Conservation (phyloP, 1,140 invertebrate genomes). For the Aphis gossypii region DNA sequence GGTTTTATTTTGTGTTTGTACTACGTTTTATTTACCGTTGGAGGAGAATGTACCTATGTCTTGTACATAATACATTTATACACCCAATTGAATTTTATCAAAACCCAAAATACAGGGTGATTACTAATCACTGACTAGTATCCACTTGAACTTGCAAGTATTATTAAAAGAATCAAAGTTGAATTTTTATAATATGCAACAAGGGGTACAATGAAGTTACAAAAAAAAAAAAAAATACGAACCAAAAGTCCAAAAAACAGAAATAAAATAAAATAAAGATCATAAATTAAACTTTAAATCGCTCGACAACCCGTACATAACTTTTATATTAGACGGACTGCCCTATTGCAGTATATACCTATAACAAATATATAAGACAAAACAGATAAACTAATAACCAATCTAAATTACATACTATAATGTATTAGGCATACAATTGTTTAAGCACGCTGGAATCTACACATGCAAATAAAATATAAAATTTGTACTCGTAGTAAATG, state of each 20-base stretch:
- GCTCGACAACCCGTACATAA: background rate
- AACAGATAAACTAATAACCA: background rate
- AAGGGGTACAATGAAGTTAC: background rate
- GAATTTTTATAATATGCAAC: background rate
- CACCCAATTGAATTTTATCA: background rate
- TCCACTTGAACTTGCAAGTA: background rate
- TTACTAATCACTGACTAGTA: background rate
- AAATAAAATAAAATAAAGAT: background rate
- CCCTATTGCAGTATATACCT: background rate
- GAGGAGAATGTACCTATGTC: background rate
- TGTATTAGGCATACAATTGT: background rate
- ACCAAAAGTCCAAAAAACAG: background rate
- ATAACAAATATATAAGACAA: background rate
- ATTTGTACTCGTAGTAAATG: background rate
- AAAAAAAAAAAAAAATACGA: background rate
- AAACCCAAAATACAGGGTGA: background rate
- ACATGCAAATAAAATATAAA: background rate
- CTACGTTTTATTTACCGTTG: background rate
- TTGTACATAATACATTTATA: background rate
- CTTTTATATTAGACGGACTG: background rate
- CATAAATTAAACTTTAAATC: background rate
- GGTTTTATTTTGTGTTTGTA: conserved; percentile 13
- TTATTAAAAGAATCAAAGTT: background rate
- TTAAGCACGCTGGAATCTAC: background rate
- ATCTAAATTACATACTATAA: background rate